A percentile compares a stretch with the other conserved stretches of the same genome.
Evolutionary conservation across 2,113 vertebrate genomes (phyloP).

Genomic region (Eulemur rufifrons): DNA sequence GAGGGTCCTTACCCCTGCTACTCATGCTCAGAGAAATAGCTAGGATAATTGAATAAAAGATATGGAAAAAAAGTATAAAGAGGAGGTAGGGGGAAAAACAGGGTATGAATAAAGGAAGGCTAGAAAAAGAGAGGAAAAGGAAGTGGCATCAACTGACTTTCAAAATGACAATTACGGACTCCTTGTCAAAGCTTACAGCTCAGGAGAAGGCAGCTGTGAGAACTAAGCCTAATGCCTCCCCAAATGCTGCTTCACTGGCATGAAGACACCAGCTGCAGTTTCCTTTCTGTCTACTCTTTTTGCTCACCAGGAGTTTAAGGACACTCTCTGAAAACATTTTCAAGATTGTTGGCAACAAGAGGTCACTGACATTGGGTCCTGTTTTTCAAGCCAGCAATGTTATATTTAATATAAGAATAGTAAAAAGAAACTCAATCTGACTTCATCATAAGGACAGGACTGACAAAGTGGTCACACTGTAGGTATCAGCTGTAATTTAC

Average conservation of each 20-base stretch:
- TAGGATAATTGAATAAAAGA: constrained; percentile 3
- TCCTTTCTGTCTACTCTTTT: background rate
- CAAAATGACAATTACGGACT: constrained; percentile 28
- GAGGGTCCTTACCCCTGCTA: background rate
- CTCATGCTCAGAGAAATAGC: background rate
- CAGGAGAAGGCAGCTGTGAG: constrained; percentile 23
- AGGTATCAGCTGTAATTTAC: background rate
- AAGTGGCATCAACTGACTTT: constrained; percentile 41
- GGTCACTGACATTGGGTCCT: background rate
- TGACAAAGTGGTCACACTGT: background rate
- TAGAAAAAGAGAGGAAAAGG: constrained; percentile 47
- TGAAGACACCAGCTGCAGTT: background rate
- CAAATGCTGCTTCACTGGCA: background rate
- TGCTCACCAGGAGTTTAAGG: background rate
- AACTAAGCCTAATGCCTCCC: constrained; percentile 36
- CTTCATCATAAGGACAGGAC: background rate
- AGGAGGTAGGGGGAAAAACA: background rate
- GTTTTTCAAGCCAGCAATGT: background rate
- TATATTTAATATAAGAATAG: background rate
- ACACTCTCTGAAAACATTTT: background rate
- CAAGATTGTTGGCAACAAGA: background rate
- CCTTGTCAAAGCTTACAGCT: constrained; percentile 20
- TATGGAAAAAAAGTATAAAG: background rate
- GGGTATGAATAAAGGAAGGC: constrained; percentile 48
- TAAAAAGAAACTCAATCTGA: background rate